Conservation (phyloP, 2,113 vertebrate genomes). For the Gallinago undulata region DNA sequence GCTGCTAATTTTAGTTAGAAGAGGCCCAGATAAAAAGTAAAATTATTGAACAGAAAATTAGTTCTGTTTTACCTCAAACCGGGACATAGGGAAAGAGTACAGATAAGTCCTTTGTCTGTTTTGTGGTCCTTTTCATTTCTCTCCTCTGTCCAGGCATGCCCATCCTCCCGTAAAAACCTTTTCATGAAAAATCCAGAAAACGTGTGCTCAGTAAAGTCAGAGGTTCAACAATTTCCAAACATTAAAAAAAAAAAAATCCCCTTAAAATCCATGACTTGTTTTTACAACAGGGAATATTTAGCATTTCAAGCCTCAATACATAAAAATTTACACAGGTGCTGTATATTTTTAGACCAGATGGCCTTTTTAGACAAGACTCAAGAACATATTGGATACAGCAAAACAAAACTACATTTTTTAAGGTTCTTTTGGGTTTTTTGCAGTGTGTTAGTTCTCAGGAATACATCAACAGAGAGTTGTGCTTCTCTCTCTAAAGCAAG, state of each 20-base stretch:
- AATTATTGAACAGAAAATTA: too few species aligned
- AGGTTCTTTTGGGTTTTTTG: not conserved
- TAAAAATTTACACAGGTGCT: not conserved
- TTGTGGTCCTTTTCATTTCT: not conserved
- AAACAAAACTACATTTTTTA: not conserved
- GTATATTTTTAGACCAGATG: not conserved
- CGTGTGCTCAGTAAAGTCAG: not conserved
- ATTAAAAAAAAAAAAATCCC: not conserved
- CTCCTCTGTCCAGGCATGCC: not conserved
- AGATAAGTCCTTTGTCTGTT: not conserved
- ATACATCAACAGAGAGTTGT: not conserved
- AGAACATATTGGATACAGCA: constrained; percentile 5
- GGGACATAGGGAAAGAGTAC: not conserved
- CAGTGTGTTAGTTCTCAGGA: not conserved
- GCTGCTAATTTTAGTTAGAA: too few species aligned
- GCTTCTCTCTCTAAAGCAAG: not conserved
- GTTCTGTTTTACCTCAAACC: too few species aligned
- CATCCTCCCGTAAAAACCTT: not conserved
- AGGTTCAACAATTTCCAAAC: not conserved
- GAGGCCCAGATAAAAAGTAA: too few species aligned
- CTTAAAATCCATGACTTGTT: not conserved
- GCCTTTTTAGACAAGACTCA: not conserved
- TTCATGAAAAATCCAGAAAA: not conserved
- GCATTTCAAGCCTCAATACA: not conserved
- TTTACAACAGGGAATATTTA: constrained; percentile 7